Conservation (phyloP, 2,797 vertebrate species). For the Dromococcyx pavoninus region DNA sequence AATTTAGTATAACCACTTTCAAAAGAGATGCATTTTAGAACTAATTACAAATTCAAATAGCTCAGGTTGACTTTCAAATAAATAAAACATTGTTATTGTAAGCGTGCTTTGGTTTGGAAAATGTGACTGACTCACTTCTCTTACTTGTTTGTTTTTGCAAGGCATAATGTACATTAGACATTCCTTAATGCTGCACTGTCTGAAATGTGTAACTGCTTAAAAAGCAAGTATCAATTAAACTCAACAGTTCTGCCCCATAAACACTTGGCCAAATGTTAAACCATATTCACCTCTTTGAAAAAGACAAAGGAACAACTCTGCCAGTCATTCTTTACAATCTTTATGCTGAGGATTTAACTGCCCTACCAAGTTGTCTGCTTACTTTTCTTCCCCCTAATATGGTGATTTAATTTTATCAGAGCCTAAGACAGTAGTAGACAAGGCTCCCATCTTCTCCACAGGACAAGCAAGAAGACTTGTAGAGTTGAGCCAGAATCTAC, state of each 20-base stretch:
- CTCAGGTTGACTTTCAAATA: conserved; percentile 77
- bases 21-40: conserved; percentile 40
- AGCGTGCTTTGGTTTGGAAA: conserved; percentile 75
- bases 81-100: conserved; percentile 83
- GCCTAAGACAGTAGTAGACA: background rate
- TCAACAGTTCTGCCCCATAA: conserved; percentile 77
- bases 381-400: background rate
- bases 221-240: conserved; percentile 86
- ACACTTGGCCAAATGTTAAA: conserved; percentile 67
- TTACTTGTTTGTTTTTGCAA: conserved; percentile 85
- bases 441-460: background rate
- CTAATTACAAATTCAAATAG: conserved; percentile 76
- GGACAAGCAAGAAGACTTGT: background rate
- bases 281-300: conserved; percentile 37
- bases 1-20: conserved; percentile 28
- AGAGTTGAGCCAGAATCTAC: background rate
- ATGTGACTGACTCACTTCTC: conserved; percentile 77
- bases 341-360: background rate
- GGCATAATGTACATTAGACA: conserved; percentile 76
- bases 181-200: conserved; percentile 70
- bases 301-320: conserved; percentile 60
- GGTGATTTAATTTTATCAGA: background rate
- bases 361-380: background rate
- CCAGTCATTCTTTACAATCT: conserved; percentile 18
- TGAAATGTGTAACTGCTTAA: conserved; percentile 78